Evolutionary conservation across 2,888 invertebrate genomes (phyloP).

Genomic region (Tricholauxania praeusta): DNA sequence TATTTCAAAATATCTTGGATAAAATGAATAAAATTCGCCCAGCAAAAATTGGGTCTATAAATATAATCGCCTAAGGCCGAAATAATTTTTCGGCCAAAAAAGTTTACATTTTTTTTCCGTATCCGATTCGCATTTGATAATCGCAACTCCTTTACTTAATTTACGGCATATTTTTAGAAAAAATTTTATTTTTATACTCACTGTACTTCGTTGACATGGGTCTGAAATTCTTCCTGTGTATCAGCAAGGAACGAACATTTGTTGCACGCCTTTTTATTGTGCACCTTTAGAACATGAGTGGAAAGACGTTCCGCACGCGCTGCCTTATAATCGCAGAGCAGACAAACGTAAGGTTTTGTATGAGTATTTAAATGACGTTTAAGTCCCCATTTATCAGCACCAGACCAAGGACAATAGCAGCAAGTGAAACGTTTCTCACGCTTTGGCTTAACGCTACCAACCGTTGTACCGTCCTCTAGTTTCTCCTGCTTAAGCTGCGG

Average conservation of each 20-base stretch:
- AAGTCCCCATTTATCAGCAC: constrained; percentile 93
- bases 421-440: constrained; percentile 84
- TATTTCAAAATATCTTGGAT: too few relatives aligned
- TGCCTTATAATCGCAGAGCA: constrained; percentile 93
- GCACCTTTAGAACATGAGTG: constrained; percentile 91
- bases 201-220: constrained; percentile 84
- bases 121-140: too few relatives aligned
- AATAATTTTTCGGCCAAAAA: too few relatives aligned
- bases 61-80: too few relatives aligned
- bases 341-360: constrained; percentile 90
- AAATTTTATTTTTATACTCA: constrained; percentile 71
- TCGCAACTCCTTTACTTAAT: too few relatives aligned
- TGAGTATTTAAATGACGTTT: constrained; percentile 94
- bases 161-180: too few relatives aligned
- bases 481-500: constrained; percentile 67
- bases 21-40: too few relatives aligned
- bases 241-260: constrained; percentile 90
- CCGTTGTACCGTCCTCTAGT: constrained; percentile 58
- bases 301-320: constrained; percentile 90
- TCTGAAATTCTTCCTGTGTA: constrained; percentile 81
- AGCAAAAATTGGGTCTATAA: too few relatives aligned
- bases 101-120: too few relatives aligned
- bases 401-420: constrained; percentile 92
- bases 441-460: constrained; percentile 66
- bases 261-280: constrained; percentile 90